Evolutionary conservation across 2,888 invertebrate genomes (phyloP).

Genomic region (Lasius fuliginosus): DNA sequence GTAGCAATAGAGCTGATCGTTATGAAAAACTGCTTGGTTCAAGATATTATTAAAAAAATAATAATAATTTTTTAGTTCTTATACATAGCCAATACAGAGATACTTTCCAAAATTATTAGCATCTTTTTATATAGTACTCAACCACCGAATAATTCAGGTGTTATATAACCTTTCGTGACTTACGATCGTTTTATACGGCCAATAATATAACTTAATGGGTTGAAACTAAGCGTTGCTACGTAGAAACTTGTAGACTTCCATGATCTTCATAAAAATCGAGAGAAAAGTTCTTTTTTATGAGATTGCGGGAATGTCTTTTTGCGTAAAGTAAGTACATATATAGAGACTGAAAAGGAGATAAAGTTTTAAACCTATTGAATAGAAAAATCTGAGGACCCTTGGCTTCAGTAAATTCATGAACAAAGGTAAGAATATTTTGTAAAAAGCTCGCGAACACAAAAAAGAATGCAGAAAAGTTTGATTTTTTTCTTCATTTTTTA

Average conservation of each 20-base stretch:
- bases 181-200: slow-evolving; percentile 29
- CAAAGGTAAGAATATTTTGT: slow-evolving; percentile 25
- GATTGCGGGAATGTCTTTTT: slow-evolving; percentile 26
- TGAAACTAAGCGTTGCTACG: slow-evolving; percentile 39
- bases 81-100: not conserved
- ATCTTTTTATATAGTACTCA: not conserved
- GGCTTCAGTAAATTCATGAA: slow-evolving; percentile 29
- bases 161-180: not conserved
- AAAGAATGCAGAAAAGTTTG: not conserved
- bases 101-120: not conserved
- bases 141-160: slow-evolving; percentile 16
- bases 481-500: not conserved
- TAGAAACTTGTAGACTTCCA: slow-evolving; percentile 21
- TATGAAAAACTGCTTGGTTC: not conserved
- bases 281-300: slow-evolving; percentile 46
- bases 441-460: not conserved
- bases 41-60: not conserved
- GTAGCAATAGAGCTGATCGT: not conserved
- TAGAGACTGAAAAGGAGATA: slow-evolving; percentile 18
- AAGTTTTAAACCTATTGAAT: slow-evolving; percentile 44
- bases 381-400: slow-evolving; percentile 4
- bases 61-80: not conserved
- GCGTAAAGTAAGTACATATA: slow-evolving; percentile 26
- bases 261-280: slow-evolving; percentile 43
- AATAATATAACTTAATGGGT: slow-evolving; percentile 49